A percentile compares a stretch with the other conserved stretches of the same genome.
These are phyloP conservation scores for Pituophis catenifer DNA, from an alignment of 2,113 vertebrate species.

Conservation along the genomic window DNA sequence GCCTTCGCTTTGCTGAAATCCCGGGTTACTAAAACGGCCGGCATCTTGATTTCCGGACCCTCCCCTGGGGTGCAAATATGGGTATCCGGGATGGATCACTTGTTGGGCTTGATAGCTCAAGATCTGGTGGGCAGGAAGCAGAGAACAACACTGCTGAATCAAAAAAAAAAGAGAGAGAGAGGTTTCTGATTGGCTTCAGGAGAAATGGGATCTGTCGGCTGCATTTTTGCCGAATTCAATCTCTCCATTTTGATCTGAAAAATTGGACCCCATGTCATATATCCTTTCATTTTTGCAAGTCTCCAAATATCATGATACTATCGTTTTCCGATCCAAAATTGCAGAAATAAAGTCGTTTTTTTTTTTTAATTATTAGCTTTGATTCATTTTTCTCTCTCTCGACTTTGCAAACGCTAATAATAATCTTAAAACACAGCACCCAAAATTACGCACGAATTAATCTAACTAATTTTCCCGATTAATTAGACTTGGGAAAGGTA, in stretches of 20 bases:
- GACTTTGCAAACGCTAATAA: neutral
- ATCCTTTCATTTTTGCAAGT: neutral
- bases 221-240: neutral
- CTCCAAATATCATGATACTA: neutral
- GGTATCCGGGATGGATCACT: slow-evolving; percentile 58
- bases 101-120: slow-evolving; percentile 76
- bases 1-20: neutral
- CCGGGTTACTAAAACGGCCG: neutral
- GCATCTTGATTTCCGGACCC: slow-evolving; percentile 58
- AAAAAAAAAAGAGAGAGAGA: neutral
- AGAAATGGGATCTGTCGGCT: neutral
- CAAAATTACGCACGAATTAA: neutral
- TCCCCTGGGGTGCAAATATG: slow-evolving; percentile 63
- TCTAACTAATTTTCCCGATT: too few relatives aligned
- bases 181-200: neutral
- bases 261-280: rapidly evolving
- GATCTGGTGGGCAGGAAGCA: slow-evolving; percentile 68
- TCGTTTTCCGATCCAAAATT: neutral
- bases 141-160: slow-evolving; percentile 4
- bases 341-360: neutral
- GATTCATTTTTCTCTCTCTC: neutral
- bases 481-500: neutral
- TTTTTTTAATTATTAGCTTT: neutral
- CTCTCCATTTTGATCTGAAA: neutral
- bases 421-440: neutral